Evolutionary conservation across 2,888 invertebrate species (phyloP), one percentile per base, ranked within the genome.

Genomic region (Drosophila anomelani): DNA sequence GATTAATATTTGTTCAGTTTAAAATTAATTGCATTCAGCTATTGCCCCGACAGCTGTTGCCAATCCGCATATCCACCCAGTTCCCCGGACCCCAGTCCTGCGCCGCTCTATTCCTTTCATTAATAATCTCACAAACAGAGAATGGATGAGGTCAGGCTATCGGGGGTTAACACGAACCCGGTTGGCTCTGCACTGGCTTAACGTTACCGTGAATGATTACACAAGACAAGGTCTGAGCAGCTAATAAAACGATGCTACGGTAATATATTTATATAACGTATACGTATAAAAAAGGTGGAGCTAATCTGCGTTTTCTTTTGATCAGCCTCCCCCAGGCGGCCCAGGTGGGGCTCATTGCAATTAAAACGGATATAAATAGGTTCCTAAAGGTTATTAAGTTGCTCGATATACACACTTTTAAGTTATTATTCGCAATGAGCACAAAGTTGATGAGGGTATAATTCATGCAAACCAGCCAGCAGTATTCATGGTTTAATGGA

Each of bases 1-100:
- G 84, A 84, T 87, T 87, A 82, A 84, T 84, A 84, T 82, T 87
- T 80, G 69, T 49, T 66, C 57, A 76, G 79, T 78, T 87, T 81
- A 73, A 85, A 86, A 85, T 87, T 80, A 85, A 85, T 85, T 85
- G 82, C 70, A 49, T 68, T 58, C 77, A 68, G 79, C 73, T 51
- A 54, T 55, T 67, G 51, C 59, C 70, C 76, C 80, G 78, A 63
- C 80, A 76, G 60, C 56, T 43, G 60, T 34, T 61, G 15, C 76
- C 80, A 76, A 75, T 70, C 23, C 36, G 49, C 10, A 59, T 70
- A 41, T 59, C 47, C 62, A 1, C 34, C 49, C 64, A 61, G 61
- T n/a, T 7, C 8, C 44, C 44, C 17, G 23, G 8, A 26, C 9
- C 13, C 26, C 4, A 6, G 4, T n/a, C 20, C 5, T 41, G 8